A percentile compares a stretch with the other conserved stretches of the same genome.
These are phyloP conservation scores for Drosophila ironensis DNA, from an alignment of 1,140 invertebrate genomes.

Conservation along the genomic window DNA sequence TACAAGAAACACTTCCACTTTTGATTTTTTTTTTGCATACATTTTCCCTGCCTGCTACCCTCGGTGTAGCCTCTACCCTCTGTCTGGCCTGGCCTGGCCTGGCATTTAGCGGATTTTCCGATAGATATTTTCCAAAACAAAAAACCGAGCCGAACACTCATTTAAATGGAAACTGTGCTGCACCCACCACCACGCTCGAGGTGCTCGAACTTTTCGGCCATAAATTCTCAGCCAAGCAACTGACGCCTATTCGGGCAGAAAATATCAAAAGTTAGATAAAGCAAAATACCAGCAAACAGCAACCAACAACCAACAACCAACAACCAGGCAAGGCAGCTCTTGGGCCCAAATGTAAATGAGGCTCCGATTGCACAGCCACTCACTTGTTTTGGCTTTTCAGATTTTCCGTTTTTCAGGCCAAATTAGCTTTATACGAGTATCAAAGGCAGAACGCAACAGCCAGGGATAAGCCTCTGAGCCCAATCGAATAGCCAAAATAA, in stretches of 20 bases:
- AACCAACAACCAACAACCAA: neutral
- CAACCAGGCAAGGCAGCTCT: neutral
- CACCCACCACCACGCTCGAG: conserved; percentile 43
- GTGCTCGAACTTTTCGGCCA: conserved; percentile 32
- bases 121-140: no score
- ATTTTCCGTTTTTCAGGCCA: conserved; percentile 1
- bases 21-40: conserved; percentile 8
- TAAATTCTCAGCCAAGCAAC: conserved; percentile 33
- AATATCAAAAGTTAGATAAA: conserved; percentile 37
- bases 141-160: no score
- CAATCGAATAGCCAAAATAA: no score
- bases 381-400: neutral
- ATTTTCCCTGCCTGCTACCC: neutral
- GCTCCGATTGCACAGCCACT: conserved; percentile 10
- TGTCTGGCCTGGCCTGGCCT: no score
- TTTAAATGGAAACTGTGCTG: conserved; percentile 29
- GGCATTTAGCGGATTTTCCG: conserved; percentile 32
- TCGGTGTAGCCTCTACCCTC: neutral
- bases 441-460: conserved; percentile 3
- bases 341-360: conserved; percentile 40
- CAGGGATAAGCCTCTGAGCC: no score
- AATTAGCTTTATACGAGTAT: conserved; percentile 7
- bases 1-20: conserved; percentile 43
- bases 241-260: conserved; percentile 22
- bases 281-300: conserved; percentile 25